These are phyloP conservation scores for Drosophila hamatofila DNA, from an alignment of 2,888 invertebrate species.

Conservation along the genomic window DNA sequence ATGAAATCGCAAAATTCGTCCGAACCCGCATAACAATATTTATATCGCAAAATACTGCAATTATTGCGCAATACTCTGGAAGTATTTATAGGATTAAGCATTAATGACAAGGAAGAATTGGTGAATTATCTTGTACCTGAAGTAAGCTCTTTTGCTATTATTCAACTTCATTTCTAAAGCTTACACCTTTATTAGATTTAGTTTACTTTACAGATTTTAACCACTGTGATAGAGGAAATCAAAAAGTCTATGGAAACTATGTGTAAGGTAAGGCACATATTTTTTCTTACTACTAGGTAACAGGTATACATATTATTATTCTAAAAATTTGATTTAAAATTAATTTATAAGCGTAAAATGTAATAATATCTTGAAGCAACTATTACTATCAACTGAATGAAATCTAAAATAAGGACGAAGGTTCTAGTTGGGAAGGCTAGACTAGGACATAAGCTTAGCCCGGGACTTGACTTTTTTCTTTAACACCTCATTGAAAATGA, in stretches of 20 bases:
- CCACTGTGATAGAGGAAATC: constrained; percentile 87
- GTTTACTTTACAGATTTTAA: constrained; percentile 87
- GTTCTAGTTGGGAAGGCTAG: too few species aligned
- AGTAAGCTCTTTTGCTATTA: constrained; percentile 82
- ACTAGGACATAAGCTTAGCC: too few species aligned
- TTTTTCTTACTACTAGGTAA: too few species aligned
- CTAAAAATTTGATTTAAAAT: too few species aligned
- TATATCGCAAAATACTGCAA: constrained; percentile 87
- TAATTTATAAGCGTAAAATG: too few species aligned
- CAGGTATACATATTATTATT: too few species aligned
- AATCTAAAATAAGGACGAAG: too few species aligned
- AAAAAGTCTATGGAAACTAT: constrained; percentile 88
- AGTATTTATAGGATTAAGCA: constrained; percentile 87
- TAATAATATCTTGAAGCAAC: too few species aligned
- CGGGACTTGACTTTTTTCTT: too few species aligned
- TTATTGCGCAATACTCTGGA: constrained; percentile 87
- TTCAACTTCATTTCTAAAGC: not conserved
- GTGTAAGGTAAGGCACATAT: constrained; percentile 86
- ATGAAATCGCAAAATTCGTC: constrained; percentile 89
- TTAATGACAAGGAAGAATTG: constrained; percentile 87
- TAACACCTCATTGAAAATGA: too few species aligned
- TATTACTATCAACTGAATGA: too few species aligned
- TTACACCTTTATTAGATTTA: constrained; percentile 86
- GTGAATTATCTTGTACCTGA: constrained; percentile 89
- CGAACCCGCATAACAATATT: constrained; percentile 89